A percentile compares a stretch with the other conserved stretches of the same genome.
These are phyloP conservation scores for Episyrphus balteatus DNA, from an alignment of 1,140 invertebrate genomes.

Conservation along the genomic window DNA sequence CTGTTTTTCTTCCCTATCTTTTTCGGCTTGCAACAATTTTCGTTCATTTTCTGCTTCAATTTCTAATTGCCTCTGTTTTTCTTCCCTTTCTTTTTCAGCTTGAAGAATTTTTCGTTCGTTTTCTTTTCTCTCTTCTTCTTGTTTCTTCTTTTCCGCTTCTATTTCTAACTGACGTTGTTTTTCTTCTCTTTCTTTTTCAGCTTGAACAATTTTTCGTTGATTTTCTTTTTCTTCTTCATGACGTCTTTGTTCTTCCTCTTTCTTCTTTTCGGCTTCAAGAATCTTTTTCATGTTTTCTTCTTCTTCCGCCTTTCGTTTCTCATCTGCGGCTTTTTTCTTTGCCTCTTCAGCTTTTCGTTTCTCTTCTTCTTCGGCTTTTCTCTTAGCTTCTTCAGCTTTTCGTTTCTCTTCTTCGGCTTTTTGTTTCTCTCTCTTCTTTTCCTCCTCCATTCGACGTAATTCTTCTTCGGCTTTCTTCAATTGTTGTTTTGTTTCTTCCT, in stretches of 20 bases:
- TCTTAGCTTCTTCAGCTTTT: too few species aligned
- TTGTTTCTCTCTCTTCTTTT: slow-evolving; percentile 8
- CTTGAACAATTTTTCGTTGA: too few species aligned
- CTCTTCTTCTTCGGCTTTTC: background rate
- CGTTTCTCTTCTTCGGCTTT: too few species aligned
- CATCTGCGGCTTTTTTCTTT: slow-evolving; percentile 8
- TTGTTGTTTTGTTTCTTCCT: slow-evolving; percentile 22
- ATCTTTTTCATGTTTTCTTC: background rate
- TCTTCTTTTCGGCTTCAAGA: slow-evolving; percentile 1
- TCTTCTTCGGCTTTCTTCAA: slow-evolving; percentile 21
- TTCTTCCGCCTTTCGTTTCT: slow-evolving; percentile 1
- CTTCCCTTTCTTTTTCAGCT: background rate
- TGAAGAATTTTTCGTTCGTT: background rate
- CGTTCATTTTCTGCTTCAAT: too few species aligned
- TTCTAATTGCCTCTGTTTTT: slow-evolving; percentile 7
- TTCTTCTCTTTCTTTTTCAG: slow-evolving; percentile 4
- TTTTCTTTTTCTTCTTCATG: background rate
- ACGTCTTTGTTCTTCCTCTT: slow-evolving; percentile 7
- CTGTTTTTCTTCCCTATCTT: background rate
- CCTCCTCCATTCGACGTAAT: slow-evolving; percentile 1
- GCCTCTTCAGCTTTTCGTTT: background rate
- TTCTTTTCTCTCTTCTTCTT: too few species aligned
- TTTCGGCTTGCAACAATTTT: background rate
- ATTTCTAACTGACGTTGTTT: slow-evolving; percentile 9
- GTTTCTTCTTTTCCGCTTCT: slow-evolving; percentile 3